Base-by-base conservation (phyloP, 2,888 invertebrate species). In the Metacarcinus magister region DNA sequence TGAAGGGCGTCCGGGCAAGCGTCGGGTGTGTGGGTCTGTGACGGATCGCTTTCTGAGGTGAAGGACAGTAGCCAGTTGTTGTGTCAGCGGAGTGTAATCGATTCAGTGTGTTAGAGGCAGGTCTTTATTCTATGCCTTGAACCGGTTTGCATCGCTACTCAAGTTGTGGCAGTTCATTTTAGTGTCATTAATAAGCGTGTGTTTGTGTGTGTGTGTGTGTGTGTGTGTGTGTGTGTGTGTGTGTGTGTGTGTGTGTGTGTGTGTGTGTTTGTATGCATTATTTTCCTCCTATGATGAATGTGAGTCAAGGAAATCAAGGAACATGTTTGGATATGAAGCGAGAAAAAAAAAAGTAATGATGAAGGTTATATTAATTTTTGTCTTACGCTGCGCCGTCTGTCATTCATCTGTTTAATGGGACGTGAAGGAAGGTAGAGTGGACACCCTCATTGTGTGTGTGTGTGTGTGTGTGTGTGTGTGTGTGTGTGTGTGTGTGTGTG, bases 21-120 rank as follows among this genome's bases (percentile, higher is more conserved):
- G 67, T 67, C 67, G 19, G 54, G 54, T n/a, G n/a, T n/a, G n/a
- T n/a, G n/a, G n/a, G n/a, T n/a, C 54, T 54, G 67, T 67, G 67
- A 67, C 67, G 19, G 67, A 67, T 67, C 67, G 67, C 5, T 67
- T n/a, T 67, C 67, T 67, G n/a, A 23, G 19, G 2, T 19, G 67
- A n/a, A 67, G 67, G 67, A 67, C 67, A 67, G 67, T 67, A 67
- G 67, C 67, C 67, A 67, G 23, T 67, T 67, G 67, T 67, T 67
- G 67, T 67, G 67, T 67, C 67, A 67, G 67, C 67, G n/a, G 67
- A 67, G 23, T 67, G 67, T 67, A 67, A 67, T 67, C 67, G 67
- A 67, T 67, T 67, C 67, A 67, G n/a, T 67, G n/a, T 67, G 67
- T 67, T 67, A 67, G 23, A 67, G 67, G 67, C 67, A 67, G 5